phyloP scores from a whole-genome alignment of 1,140 invertebrate genomes.

The Tetraneura akinire region DNA sequence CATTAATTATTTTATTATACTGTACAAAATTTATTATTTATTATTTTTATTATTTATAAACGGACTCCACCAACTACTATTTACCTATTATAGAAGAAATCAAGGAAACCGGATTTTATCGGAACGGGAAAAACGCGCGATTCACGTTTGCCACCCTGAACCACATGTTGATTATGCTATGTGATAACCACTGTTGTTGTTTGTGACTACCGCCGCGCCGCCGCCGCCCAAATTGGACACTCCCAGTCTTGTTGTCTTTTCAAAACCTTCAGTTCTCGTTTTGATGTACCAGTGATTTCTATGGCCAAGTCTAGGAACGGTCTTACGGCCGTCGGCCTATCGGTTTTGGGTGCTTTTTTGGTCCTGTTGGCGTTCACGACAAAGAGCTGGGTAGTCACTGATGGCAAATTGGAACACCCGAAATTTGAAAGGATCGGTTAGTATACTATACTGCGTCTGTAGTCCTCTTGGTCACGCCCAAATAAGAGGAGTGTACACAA shows the following conservation, averaged over 20 bases:
- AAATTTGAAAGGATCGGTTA: conserved; percentile 81
- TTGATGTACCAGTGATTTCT: conserved; percentile 33
- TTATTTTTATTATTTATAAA: too few relatives aligned
- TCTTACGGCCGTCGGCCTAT: conserved; percentile 69
- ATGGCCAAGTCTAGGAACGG: conserved; percentile 69
- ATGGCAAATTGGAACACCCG: conserved; percentile 75
- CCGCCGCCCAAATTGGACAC: conserved; percentile 10
- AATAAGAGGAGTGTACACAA: not conserved
- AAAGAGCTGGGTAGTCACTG: conserved; percentile 89
- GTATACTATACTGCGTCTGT: conserved; percentile 53
- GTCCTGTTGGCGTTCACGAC: conserved; percentile 87
- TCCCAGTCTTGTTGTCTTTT: conserved; percentile 33
- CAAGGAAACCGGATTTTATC: conserved; percentile 1
- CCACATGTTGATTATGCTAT: conserved; percentile 35
- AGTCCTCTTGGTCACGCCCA: not conserved
- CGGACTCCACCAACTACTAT: not conserved
- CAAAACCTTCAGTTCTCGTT: not conserved
- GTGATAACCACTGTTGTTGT: conserved; percentile 32
- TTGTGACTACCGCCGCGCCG: not conserved
- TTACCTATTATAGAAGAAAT: not conserved
- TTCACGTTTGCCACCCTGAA: conserved; percentile 41
- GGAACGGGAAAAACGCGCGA: conserved; percentile 33
- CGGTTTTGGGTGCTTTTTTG: conserved; percentile 70
- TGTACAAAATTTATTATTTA: too few relatives aligned
- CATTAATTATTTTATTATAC: not conserved